Evolutionary conservation across 2,797 vertebrate species (phyloP).

Genomic region (Syngnathus acus): DNA sequence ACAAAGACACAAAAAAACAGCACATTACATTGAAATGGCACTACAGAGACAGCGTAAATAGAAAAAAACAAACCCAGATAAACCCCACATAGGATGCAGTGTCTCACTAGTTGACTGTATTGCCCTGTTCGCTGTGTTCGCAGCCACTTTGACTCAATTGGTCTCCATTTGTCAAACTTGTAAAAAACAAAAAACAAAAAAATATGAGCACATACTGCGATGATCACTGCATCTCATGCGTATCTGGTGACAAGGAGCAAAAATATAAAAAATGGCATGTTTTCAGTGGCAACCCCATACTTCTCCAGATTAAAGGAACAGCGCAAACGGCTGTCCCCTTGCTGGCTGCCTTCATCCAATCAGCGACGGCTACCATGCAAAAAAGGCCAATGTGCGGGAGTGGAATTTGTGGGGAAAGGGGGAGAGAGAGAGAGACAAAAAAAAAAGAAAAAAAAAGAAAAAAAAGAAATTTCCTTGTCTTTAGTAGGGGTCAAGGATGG

Average conservation of each 20-base stretch:
- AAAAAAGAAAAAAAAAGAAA: no score
- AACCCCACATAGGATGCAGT: conserved; percentile 99
- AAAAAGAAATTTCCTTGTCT: conserved; percentile 56
- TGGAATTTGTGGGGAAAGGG: conserved; percentile 1
- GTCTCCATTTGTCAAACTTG: conserved; percentile 46
- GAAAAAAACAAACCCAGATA: conserved; percentile 99
- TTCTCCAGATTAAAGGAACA: conserved; percentile 73
- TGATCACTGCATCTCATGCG: conserved; percentile 99
- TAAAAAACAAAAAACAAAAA: conserved; percentile 49
- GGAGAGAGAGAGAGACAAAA: no score
- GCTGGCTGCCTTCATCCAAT: conserved; percentile 62
- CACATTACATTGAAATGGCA: conserved; percentile 99
- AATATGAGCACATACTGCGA: conserved; percentile 71
- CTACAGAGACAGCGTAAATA: conserved; percentile 99
- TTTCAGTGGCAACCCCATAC: conserved; percentile 99
- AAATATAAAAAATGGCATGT: conserved; percentile 99
- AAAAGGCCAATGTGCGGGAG: conserved; percentile 60
- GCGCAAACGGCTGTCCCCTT: conserved; percentile 58
- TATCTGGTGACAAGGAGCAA: conserved; percentile 99
- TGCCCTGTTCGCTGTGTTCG: conserved; percentile 64
- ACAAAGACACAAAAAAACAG: conserved; percentile 99
- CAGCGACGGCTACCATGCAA: conserved; percentile 59
- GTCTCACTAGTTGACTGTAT: conserved; percentile 64
- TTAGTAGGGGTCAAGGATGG: conserved; percentile 73
- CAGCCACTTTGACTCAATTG: conserved; percentile 60